Evolutionary conservation across 2,888 invertebrate species (phyloP).

Genomic region (Habrosyne pyritoides): DNA sequence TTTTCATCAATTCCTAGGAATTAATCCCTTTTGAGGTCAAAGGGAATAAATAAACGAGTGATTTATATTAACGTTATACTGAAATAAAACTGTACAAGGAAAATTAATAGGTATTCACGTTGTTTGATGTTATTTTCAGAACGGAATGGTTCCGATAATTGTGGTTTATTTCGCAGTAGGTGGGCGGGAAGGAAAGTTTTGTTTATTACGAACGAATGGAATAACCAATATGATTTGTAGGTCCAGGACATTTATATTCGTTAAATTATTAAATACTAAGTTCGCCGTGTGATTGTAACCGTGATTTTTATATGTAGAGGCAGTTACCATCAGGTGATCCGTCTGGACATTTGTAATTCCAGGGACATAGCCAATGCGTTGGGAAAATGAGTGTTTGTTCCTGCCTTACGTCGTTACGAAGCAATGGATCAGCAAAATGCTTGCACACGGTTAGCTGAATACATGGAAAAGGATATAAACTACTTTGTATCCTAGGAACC

Average conservation of each 20-base stretch:
- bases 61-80: neutral
- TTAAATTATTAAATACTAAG: neutral
- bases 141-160: neutral
- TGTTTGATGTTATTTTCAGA: neutral
- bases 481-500: too few relatives aligned
- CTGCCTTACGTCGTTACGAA: too few relatives aligned
- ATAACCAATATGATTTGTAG: neutral
- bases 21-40: neutral
- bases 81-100: neutral
- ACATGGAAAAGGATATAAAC: too few relatives aligned
- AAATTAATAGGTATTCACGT: neutral
- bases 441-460: too few relatives aligned
- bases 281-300: too few relatives aligned
- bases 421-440: too few relatives aligned
- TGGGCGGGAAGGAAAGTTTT: neutral
- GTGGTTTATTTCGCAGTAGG: neutral
- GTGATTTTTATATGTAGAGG: too few relatives aligned
- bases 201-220: neutral
- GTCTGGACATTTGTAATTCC: too few relatives aligned
- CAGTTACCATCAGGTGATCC: too few relatives aligned
- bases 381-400: too few relatives aligned
- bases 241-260: neutral
- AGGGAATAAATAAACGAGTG: neutral
- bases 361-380: too few relatives aligned
- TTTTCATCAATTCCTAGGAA: neutral